Evolutionary conservation across 2,797 vertebrate genomes (phyloP), one percentile per base, ranked within the genome.

Genomic region (Ceyx erithaca): DNA sequence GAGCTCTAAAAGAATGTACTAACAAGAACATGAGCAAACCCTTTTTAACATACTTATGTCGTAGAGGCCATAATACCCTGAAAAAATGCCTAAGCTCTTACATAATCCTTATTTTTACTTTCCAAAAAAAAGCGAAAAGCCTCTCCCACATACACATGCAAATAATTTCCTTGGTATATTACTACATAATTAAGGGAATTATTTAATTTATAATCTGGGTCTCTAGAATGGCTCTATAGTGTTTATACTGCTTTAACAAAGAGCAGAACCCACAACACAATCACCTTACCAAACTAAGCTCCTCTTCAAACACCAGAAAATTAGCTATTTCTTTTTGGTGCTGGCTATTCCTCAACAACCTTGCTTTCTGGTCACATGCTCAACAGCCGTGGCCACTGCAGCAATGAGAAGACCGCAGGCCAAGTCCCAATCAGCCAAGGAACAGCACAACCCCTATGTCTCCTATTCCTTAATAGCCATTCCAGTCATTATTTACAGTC

Each of bases 61-160:
- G 31, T 23, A 57, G 30, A 58, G 37, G 62, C 10, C 40, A 26
- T 67, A 93, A 92, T 46, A 68, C 48, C 52, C 78, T 28, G n/a
- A 90, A 84, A 93, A 89, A 94, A 37, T 90, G 80, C 58, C 68
- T 81, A 87, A 89, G 80, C 77, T 88, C 6, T 46, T 77, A 67
- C 64, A 70, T 57, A 88, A 73, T 0, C 7, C 37, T 67, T 26
- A 19, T 63, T 87, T 75, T 77, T 46, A 79, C 28, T 23, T 59
- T 40, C 7, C 19, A n/a, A 63, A 21, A 76, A 14, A 28, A 58
- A 80, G 19, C 7, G 15, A 48, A 81, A 67, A 87, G 25, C 22
- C 12, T 2, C 26, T 54, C 11, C 10, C 23, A 54, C 7, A 17
- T 9, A 58, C 25, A 62, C 41, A 78, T 7, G 46, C 58, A 91